Evolutionary conservation across 2,113 vertebrate genomes (phyloP), one percentile per base, ranked within the genome.

Genomic region (Colaptes auratus): DNA sequence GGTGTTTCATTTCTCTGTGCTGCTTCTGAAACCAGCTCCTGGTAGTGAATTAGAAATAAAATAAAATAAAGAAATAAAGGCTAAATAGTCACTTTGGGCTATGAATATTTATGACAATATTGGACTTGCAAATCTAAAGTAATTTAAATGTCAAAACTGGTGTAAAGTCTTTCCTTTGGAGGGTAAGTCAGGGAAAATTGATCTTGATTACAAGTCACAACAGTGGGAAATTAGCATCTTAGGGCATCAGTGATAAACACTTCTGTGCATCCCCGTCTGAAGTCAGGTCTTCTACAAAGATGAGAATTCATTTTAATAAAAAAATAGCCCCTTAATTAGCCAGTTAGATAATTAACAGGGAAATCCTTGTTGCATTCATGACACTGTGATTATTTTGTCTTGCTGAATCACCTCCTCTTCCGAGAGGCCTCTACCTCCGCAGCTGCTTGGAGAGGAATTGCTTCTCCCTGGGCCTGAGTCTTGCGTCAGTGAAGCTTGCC

Each of bases 91-190:
- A 5, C 21, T 66, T 16, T 86, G 63, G 52, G 50, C 74, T 66
- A 85, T 96, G 95, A 97, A 97, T 97, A 97, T 97, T 92, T 96
- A 96, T 90, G 64, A 20, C 2, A 31, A 56, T 52, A 90, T 89
- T 82, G 72, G 92, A 96, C 97, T 96, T 97, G 95, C 94, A 97
- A 95, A 97, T 94, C 82, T 66, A 61, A 48, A 88, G 86, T 88
- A 95, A 97, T 96, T 97, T 93, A 92, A 96, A 95, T 94, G 88
- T 91, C 95, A 94, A 84, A 87, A 78, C 83, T 81, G 71, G 77
- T 89, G 71, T 78, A 93, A 93, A 75, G 42, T 69, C 91, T 96
- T 92, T 86, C 88, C 30, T 82, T 90, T 59, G 66, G 89, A 89
- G 78, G 77, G 58, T 91, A 89, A 95, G 90, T 96, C 75, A 66